Evolutionary conservation across 2,888 invertebrate species (phyloP).

Genomic region (Stenoptilia bipunctidactyla): DNA sequence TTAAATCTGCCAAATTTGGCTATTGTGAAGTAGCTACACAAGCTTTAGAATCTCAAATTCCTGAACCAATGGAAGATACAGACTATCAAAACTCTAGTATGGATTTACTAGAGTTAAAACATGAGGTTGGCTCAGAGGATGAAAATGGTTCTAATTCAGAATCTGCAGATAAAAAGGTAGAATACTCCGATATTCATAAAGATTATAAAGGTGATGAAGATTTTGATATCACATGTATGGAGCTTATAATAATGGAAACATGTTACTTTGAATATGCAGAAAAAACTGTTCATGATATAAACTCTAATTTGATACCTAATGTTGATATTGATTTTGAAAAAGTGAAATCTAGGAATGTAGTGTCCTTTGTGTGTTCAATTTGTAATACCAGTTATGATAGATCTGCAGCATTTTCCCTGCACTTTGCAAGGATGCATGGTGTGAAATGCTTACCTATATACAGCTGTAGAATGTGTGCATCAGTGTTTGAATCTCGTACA

Average conservation of each 20-base stretch:
- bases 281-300: constrained; percentile 29
- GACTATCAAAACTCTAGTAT: constrained; percentile 8
- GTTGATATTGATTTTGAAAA: constrained; percentile 32
- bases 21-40: constrained; percentile 32
- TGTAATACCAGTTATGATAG: constrained; percentile 35
- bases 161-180: constrained; percentile 13
- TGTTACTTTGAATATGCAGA: constrained; percentile 52
- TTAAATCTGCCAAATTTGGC: constrained; percentile 39
- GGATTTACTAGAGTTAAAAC: constrained; percentile 26
- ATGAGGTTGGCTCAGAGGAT: constrained; percentile 11
- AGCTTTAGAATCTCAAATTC: constrained; percentile 15
- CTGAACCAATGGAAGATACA: constrained; percentile 12
- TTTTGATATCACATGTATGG: constrained; percentile 55
- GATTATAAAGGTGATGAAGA: constrained; percentile 48
- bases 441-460: constrained; percentile 40
- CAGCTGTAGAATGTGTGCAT: constrained; percentile 50
- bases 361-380: constrained; percentile 35
- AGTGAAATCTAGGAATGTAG: constrained; percentile 22
- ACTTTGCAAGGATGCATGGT: constrained; percentile 49
- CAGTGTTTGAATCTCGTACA: constrained; percentile 37
- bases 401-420: constrained; percentile 27
- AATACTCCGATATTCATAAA: not conserved
- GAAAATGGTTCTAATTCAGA: constrained; percentile 20
- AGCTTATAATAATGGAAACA: constrained; percentile 50
- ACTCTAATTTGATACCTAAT: constrained; percentile 31